Evolutionary conservation across 2,113 vertebrate genomes (phyloP).

Genomic region (human): GRCh38 chr18:62492001-62492500

Average conservation of each 20-base stretch:
- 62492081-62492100: neutral
- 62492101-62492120: neutral
- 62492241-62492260: neutral
- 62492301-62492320: neutral
- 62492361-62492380: neutral
- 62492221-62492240: neutral
- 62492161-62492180: no score
- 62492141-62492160: neutral
- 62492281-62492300: neutral
- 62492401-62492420: neutral
- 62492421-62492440: neutral
- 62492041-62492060: neutral
- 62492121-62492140: neutral
- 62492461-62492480: neutral
- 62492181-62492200: neutral
- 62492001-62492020: neutral
- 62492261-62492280: neutral
- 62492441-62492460: neutral
- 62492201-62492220: neutral
- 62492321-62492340: neutral
- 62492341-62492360: neutral
- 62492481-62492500: neutral
- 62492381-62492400: neutral
- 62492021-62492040: neutral
- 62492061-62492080: neutral